phyloP scores from a whole-genome alignment of 2,113 vertebrate species.

The Coracopsis vasa region DNA sequence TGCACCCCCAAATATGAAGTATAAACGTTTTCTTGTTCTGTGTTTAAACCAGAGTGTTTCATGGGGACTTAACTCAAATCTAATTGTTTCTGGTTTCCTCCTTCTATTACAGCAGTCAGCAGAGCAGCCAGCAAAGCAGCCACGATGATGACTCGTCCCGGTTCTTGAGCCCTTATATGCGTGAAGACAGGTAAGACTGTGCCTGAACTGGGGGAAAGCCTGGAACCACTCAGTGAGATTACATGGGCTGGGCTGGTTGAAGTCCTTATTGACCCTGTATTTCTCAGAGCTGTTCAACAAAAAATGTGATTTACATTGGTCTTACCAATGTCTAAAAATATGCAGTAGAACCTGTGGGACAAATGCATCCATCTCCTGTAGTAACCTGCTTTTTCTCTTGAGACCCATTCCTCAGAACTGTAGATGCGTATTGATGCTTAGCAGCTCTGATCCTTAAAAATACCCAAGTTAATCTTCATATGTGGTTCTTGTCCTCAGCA shows the following conservation, averaged over 20 bases:
- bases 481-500: not conserved
- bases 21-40: not conserved
- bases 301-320: accelerated
- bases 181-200: conserved; percentile 79
- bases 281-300: not conserved
- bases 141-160: conserved; percentile 86
- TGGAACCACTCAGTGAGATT: accelerated
- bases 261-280: accelerated
- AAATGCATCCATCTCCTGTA: not conserved
- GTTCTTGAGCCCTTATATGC: conserved; percentile 84
- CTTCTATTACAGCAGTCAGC: conserved; percentile 77
- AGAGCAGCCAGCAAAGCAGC: conserved; percentile 91
- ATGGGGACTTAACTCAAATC: accelerated
- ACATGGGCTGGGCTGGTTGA: not conserved
- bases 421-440: not conserved
- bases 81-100: conserved; percentile 13
- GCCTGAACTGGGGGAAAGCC: not conserved
- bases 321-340: accelerated
- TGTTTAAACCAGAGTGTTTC: not conserved
- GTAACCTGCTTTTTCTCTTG: not conserved
- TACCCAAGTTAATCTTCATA: accelerated
- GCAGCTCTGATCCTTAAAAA: not conserved
- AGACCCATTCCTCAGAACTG: not conserved
- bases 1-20: accelerated
- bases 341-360: not conserved